Evolutionary conservation across 2,797 vertebrate species (phyloP).

Genomic region (Rhabdophis nuchalis): DNA sequence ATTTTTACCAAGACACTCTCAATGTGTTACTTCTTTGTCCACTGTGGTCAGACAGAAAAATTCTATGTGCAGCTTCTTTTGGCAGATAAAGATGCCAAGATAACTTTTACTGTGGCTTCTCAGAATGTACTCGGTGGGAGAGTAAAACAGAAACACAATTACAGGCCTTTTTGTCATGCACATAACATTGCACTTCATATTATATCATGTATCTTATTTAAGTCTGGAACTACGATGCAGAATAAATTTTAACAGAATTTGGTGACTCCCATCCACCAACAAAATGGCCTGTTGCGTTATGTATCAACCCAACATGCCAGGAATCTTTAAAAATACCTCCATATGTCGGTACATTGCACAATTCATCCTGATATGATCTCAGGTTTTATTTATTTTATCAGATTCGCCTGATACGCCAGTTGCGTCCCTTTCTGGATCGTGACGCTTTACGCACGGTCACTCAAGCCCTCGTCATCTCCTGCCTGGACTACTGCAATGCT

Average conservation of each 20-base stretch:
- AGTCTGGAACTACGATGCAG: neutral
- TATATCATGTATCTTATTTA: neutral
- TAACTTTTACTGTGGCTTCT: neutral
- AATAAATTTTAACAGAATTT: neutral
- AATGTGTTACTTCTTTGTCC: neutral
- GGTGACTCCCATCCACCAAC: neutral
- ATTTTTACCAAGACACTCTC: neutral
- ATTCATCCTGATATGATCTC: neutral
- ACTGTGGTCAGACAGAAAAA: neutral
- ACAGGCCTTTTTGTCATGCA: neutral
- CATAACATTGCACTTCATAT: neutral
- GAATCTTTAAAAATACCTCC: neutral
- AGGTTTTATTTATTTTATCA: too few species aligned
- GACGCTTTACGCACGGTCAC: too few species aligned
- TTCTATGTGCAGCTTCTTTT: neutral
- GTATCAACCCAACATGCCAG: neutral
- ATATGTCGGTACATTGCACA: neutral
- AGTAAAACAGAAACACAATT: neutral
- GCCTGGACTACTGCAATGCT: too few species aligned
- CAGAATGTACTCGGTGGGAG: neutral
- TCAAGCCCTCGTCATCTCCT: too few species aligned
- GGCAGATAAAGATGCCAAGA: neutral
- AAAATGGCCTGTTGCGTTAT: neutral
- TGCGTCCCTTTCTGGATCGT: too few species aligned
- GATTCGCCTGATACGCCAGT: too few species aligned